These are phyloP conservation scores for Sander vitreus DNA, from an alignment of 2,113 vertebrate species.

Conservation along the genomic window DNA sequence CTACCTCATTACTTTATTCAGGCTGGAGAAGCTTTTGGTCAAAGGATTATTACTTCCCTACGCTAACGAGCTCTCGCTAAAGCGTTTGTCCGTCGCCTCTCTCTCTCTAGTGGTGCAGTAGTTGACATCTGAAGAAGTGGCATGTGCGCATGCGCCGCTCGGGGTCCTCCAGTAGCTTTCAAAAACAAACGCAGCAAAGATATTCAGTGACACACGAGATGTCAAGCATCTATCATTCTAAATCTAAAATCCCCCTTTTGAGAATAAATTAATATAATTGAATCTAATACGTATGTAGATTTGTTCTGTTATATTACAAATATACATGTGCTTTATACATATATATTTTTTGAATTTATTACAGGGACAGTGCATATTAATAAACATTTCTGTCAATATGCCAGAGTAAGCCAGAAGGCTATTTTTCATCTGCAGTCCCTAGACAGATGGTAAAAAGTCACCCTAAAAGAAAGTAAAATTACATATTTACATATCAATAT, in stretches of 20 bases:
- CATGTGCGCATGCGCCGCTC: slow-evolving; percentile 60
- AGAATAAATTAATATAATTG: neutral
- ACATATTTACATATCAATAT: too few species aligned
- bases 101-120: neutral
- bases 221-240: neutral
- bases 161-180: slow-evolving; percentile 33
- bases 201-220: slow-evolving; percentile 26
- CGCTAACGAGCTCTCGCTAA: slow-evolving; percentile 23
- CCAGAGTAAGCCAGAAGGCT: too few species aligned
- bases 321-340: neutral
- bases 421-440: too few species aligned
- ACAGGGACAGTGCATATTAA: too few species aligned
- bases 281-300: neutral
- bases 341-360: too few species aligned
- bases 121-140: slow-evolving; percentile 40
- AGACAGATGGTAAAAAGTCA: too few species aligned
- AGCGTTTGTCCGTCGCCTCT: slow-evolving; percentile 61
- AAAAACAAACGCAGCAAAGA: slow-evolving; percentile 52
- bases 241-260: neutral
- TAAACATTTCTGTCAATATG: too few species aligned
- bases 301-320: neutral
- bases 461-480: too few species aligned
- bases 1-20: slow-evolving; percentile 78
- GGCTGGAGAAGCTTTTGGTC: slow-evolving; percentile 26
- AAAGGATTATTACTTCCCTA: slow-evolving; percentile 9